Evolutionary conservation across 2,113 vertebrate species (phyloP), one percentile per base, ranked within the genome.

Genomic region (Natator depressus): DNA sequence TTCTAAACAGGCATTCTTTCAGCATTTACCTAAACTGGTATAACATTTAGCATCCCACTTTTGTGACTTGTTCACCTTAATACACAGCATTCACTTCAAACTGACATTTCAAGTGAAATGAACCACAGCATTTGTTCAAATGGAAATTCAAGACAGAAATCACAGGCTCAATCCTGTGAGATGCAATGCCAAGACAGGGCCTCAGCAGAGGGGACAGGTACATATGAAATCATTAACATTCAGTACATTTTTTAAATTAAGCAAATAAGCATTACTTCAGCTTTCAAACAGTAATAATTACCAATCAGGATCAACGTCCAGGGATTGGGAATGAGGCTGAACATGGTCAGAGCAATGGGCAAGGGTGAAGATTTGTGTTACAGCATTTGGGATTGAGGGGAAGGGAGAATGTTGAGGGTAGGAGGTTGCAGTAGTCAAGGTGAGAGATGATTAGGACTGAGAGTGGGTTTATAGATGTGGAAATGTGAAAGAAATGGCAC

Each of bases 1-100:
- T 84, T 29, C 59, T 65, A 65, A 69, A 84, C 35, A 46, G 29
- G 38, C 57, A 65, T 49, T 14, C 27, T 84, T 84, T 84, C 82
- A 65, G 24, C 29, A 51, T 2, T 86, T 81, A 57, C 4, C 57
- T 1, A 88, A 86, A 79, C 35, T 14, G 49, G 0, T 0, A 38
- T 35, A 59, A 93, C 93, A 82, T 1, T 53, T 84, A 8, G 55
- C 47, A 59, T 42, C 17, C 81, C 50, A 59, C 5, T 57, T 93
- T 46, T 24, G 19, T 69, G 87, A 88, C 91, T n/a, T 75, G 91
- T 85, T 85, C 84, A 1, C 13, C 81, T 89, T 90, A 50, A 50
- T 4, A 17, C 10, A 22, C 29, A 76, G 53, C 1, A 4, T 89
- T 84, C 10, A 3, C 6, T 51, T 87, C 72, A 49, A 78, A 82